A percentile compares a stretch with the other conserved stretches of the same genome.
Conservation (phyloP, 2,113 vertebrate genomes). For the Calonectris borealis region DNA sequence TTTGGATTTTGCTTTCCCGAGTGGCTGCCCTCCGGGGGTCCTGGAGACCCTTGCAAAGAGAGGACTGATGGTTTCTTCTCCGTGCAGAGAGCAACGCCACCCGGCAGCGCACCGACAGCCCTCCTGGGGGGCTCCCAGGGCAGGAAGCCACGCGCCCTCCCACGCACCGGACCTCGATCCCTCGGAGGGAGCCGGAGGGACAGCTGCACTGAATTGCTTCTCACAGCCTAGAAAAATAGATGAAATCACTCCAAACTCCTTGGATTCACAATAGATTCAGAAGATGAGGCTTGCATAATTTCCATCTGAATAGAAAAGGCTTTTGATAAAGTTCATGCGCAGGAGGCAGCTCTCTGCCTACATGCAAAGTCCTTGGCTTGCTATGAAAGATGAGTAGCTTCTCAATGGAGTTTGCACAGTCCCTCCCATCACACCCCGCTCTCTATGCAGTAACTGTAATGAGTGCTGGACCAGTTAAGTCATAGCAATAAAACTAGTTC, state of each 20-base stretch:
- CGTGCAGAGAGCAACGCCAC: fast-evolving
- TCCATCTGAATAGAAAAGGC: not conserved
- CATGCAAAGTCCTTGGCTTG: not conserved
- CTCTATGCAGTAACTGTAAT: fast-evolving
- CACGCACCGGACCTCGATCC: not conserved
- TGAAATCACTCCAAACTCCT: not conserved
- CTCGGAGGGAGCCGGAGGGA: not conserved
- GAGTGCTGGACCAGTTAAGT: not conserved
- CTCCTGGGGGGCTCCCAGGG: not conserved
- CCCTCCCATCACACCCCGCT: not conserved
- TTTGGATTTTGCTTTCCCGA: not conserved
- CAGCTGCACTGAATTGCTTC: not conserved
- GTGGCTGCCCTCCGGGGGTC: not conserved
- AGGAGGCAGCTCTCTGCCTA: not conserved
- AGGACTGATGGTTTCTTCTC: not conserved
- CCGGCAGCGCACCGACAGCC: not conserved
- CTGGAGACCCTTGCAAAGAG: not conserved
- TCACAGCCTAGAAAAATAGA: not conserved
- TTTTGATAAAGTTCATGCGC: not conserved
- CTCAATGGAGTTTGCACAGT: not conserved
- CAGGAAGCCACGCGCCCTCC: not conserved
- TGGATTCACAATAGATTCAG: not conserved
- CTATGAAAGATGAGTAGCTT: fast-evolving
- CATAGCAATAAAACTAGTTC: not conserved
- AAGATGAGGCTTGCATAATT: not conserved